Conservation (phyloP, 1,140 invertebrate species). For the Adoxophyes honmai region DNA sequence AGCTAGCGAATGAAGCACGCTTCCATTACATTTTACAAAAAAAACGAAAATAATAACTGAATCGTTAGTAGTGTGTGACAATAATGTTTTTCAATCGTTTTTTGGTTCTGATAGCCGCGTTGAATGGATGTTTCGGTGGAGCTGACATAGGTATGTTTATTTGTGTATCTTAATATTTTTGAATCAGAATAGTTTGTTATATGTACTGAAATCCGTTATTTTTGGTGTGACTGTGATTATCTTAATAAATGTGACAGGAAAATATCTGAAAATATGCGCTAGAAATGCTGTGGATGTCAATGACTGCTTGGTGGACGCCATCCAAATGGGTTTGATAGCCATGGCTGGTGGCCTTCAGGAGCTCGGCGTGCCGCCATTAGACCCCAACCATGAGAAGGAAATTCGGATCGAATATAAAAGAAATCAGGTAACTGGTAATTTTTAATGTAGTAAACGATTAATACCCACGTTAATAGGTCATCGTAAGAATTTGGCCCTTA, state of each 20-base stretch:
- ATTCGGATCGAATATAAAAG: constrained; percentile 64
- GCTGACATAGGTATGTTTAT: constrained; percentile 43
- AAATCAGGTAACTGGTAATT: constrained; percentile 61
- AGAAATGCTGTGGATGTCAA: constrained; percentile 64
- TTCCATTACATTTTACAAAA: neutral
- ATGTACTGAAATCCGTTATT: no score
- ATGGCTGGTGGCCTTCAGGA: constrained; percentile 69
- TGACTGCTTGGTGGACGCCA: constrained; percentile 61
- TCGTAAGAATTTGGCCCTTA: no score
- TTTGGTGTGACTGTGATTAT: no score
- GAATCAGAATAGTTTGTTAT: no score
- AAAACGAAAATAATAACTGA: neutral
- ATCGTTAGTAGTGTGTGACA: neutral
- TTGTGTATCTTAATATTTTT: neutral
- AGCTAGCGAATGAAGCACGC: neutral
- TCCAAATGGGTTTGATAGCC: constrained; percentile 41
- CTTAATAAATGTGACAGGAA: constrained; percentile 39
- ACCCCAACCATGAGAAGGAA: constrained; percentile 72
- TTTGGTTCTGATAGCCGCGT: constrained; percentile 22
- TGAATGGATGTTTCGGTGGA: constrained; percentile 28
- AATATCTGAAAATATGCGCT: constrained; percentile 61
- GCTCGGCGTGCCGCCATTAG: constrained; percentile 67
- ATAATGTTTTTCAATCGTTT: neutral
- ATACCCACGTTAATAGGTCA: no score
- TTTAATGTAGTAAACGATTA: no score